A percentile compares a stretch with the other conserved stretches of the same genome.
phyloP scores from a whole-genome alignment of 2,888 invertebrate genomes.

The Mystacides longicornis region DNA sequence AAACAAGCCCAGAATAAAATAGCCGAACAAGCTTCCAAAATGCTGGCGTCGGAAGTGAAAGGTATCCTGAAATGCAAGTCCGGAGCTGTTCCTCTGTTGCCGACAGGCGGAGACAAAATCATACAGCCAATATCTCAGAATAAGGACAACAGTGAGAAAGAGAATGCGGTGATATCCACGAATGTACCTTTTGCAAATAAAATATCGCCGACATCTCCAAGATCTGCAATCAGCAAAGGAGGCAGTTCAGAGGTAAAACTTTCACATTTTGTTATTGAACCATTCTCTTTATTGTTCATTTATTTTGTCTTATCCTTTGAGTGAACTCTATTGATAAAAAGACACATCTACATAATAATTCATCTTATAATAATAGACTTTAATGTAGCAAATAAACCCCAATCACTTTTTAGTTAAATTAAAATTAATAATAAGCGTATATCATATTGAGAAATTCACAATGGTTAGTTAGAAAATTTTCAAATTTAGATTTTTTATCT shows the following conservation, averaged over 20 bases:
- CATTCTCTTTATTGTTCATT: too few relatives aligned
- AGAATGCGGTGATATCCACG: neutral
- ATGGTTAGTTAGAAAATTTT: too few relatives aligned
- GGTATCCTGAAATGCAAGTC: slow-evolving; percentile 50
- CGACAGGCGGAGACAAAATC: slow-evolving; percentile 1
- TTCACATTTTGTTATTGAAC: neutral
- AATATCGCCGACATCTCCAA: slow-evolving; percentile 3
- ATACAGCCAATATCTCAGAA: neutral
- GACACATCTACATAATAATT: too few relatives aligned
- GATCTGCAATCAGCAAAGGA: slow-evolving; percentile 37
- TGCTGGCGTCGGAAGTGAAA: slow-evolving; percentile 48
- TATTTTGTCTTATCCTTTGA: too few relatives aligned
- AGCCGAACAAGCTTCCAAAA: slow-evolving; percentile 48
- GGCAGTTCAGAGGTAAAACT: slow-evolving; percentile 46
- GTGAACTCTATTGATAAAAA: too few relatives aligned
- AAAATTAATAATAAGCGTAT: too few relatives aligned
- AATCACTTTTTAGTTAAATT: too few relatives aligned
- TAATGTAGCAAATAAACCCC: too few relatives aligned
- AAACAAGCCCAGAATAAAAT: slow-evolving; percentile 33
- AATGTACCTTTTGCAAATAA: neutral
- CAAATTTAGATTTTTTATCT: too few relatives aligned
- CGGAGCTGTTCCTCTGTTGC: slow-evolving; percentile 41
- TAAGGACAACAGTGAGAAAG: slow-evolving; percentile 1
- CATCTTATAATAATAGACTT: too few relatives aligned
- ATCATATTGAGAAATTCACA: too few relatives aligned